Conservation (phyloP, 92 coral and sea anemone genomes). For the Paragorgia papillata region DNA sequence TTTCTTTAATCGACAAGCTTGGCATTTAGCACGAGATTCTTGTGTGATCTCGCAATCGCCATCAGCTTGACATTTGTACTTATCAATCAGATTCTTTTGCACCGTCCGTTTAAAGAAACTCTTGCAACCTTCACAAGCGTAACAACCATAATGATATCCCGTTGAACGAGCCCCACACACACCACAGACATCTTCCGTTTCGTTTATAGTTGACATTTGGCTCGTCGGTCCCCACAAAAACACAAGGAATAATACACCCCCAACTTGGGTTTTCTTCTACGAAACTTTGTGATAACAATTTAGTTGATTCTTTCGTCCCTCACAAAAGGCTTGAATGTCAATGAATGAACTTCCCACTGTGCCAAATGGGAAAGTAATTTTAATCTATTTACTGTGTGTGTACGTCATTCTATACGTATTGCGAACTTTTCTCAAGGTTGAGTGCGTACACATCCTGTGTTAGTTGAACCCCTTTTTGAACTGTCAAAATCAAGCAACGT, state of each 20-base stretch:
- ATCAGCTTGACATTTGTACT: slow-evolving; percentile 67
- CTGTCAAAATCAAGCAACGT: not conserved
- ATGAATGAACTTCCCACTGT: not conserved
- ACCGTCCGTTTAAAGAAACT: slow-evolving; percentile 95
- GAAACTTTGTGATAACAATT: not conserved
- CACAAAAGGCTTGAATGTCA: not conserved
- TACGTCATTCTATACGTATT: not conserved
- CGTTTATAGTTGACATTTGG: slow-evolving; percentile 22
- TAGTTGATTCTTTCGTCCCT: not conserved
- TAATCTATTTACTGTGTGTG: not conserved
- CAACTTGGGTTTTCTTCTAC: not conserved
- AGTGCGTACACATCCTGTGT: too few species aligned
- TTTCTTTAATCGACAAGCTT: slow-evolving; percentile 83
- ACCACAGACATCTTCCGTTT: slow-evolving; percentile 66
- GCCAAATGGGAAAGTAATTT: not conserved
- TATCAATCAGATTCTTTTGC: slow-evolving; percentile 72
- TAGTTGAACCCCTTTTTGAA: not conserved
- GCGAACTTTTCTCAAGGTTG: too few species aligned
- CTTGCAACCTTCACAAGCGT: slow-evolving; percentile 97
- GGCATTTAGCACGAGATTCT: slow-evolving; percentile 82
- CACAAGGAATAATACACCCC: too few species aligned
- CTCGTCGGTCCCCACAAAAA: too few species aligned
- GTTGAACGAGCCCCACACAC: slow-evolving; percentile 86
- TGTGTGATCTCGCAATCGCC: slow-evolving; percentile 72
- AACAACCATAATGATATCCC: slow-evolving; percentile 96